Percentiles rank a stretch among this genome's conserved stretches.
These are phyloP conservation scores for Lophotriccus pileatus DNA, from an alignment of 2,797 vertebrate species.

Conservation along the genomic window DNA sequence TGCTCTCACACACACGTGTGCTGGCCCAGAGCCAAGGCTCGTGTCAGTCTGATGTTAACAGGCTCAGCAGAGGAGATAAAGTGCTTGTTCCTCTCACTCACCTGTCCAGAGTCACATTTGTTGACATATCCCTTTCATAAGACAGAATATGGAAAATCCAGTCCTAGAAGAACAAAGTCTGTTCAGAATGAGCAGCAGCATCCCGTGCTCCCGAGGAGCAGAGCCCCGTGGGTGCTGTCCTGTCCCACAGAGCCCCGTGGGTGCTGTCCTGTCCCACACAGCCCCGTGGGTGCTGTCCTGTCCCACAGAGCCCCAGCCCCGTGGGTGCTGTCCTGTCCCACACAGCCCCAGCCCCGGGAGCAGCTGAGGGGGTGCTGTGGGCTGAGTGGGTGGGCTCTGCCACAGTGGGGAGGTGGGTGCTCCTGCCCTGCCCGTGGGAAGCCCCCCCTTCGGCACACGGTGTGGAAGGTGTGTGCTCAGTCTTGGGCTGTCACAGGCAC, in stretches of 20 bases:
- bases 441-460: neutral
- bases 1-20: fast-evolving
- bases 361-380: neutral
- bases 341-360: fast-evolving
- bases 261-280: neutral
- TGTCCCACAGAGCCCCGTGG: fast-evolving
- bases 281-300: neutral
- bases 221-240: fast-evolving
- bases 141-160: conserved; percentile 83
- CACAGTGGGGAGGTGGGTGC: neutral
- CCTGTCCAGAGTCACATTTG: conserved; percentile 77
- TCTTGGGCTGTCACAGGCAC: neutral
- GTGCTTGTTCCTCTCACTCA: conserved; percentile 36
- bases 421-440: neutral
- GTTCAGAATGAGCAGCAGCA: neutral
- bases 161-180: conserved; percentile 64
- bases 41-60: neutral
- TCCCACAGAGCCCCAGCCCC: neutral
- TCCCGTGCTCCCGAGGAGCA: neutral
- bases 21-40: neutral
- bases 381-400: neutral
- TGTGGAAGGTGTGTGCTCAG: neutral
- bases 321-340: too few species aligned
- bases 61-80: neutral
- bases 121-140: conserved; percentile 77